Conservation (phyloP, 2,113 vertebrate species). For the Lasiurus cinereus region DNA sequence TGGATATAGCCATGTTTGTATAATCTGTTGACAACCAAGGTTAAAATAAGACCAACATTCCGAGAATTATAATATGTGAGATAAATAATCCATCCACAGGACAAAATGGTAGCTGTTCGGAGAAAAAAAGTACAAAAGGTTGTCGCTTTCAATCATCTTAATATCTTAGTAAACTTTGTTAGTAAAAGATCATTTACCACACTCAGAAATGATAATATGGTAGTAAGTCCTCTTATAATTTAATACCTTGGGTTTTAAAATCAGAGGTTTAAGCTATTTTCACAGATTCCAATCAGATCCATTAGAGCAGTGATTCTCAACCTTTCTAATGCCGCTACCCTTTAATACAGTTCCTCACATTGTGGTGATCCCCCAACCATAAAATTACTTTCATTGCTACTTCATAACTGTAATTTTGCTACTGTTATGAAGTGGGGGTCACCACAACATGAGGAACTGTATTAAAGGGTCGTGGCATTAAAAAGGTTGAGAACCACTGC, state of each 20-base stretch:
- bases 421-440: too few species aligned
- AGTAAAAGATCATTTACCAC: not conserved
- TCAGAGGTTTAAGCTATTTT: not conserved
- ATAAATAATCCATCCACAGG: conserved; percentile 99
- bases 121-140: conserved; percentile 41
- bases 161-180: not conserved
- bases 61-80: conserved; percentile 99
- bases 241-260: conserved; percentile 22
- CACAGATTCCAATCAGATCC: not conserved
- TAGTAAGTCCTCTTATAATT: not conserved
- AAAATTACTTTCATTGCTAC: too few species aligned
- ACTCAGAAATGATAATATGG: not conserved
- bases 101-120: conserved; percentile 97
- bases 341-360: too few species aligned
- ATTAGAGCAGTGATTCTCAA: not conserved
- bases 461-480: too few species aligned
- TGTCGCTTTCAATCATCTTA: conserved; percentile 9
- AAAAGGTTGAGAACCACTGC: not conserved
- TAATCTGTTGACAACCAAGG: conserved; percentile 96
- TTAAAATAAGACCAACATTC: conserved; percentile 98
- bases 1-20: conserved; percentile 99
- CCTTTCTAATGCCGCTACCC: too few species aligned
- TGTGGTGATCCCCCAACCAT: too few species aligned
- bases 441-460: too few species aligned
- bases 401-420: too few species aligned